Evolutionary conservation across 1,140 invertebrate genomes (phyloP).

Genomic region (Brachystomella parvula): DNA sequence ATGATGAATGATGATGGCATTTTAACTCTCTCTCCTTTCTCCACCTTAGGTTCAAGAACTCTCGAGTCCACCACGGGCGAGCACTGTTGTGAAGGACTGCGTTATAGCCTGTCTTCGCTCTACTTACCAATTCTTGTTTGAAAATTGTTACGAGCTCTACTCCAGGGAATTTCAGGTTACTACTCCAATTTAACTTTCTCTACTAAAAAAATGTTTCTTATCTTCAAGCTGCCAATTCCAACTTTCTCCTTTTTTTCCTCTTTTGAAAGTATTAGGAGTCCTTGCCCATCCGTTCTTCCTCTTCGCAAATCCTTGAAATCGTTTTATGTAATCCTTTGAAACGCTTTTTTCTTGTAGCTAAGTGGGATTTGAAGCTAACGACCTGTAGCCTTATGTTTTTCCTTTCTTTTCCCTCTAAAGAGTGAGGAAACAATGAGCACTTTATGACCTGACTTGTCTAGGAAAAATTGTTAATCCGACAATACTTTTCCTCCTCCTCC

Average conservation of each 20-base stretch:
- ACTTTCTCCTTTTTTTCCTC: neutral
- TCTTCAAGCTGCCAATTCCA: neutral
- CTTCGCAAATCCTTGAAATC: neutral
- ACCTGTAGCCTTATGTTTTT: too few relatives aligned
- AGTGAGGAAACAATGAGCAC: too few relatives aligned
- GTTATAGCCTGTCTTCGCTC: constrained; percentile 95
- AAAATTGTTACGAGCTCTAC: constrained; percentile 94
- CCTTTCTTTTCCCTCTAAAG: too few relatives aligned
- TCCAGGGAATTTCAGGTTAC: constrained; percentile 79
- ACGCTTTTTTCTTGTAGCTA: too few relatives aligned
- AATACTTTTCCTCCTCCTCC: too few relatives aligned
- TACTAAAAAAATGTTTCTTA: constrained; percentile 9
- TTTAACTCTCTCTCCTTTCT: constrained; percentile 11
- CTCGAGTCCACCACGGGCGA: constrained; percentile 91
- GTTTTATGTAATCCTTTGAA: neutral
- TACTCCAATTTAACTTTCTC: constrained; percentile 30
- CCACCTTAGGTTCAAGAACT: constrained; percentile 83
- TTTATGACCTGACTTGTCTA: too few relatives aligned
- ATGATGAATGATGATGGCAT: constrained; percentile 17
- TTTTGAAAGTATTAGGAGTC: constrained; percentile 9
- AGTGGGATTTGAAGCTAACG: too few relatives aligned
- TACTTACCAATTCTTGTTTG: constrained; percentile 96
- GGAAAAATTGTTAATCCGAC: too few relatives aligned
- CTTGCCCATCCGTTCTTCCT: neutral
- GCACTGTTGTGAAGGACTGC: constrained; percentile 97